Base-by-base conservation (phyloP, 2,888 invertebrate genomes). In the Brenthis daphne region DNA sequence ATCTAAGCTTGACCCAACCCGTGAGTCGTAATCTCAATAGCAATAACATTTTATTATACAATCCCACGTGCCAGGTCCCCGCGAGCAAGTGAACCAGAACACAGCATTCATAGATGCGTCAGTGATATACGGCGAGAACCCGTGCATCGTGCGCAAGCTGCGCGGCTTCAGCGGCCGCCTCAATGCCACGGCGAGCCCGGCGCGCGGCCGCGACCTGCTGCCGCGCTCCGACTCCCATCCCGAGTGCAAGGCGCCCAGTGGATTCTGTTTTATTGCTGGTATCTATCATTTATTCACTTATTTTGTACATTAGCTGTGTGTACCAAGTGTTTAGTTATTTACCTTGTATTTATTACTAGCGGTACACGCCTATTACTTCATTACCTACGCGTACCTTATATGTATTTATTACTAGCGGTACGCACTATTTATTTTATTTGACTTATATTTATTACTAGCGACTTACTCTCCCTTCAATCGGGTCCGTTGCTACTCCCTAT, bases 31-130 rank as follows among this genome's bases (percentile, higher is more conserved):
- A 24, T 24, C 24, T 24, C 24, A 24, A 24, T 24, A 3, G 24
- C 24, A 24, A 24, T 24, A 24, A 60, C 13, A 20, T 20, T 20
- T 20, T 20, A 20, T 20, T 48, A 20, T 20, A 55, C 20, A 55
- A 6, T 20, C 3, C 33, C 51, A 20, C 16, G 24, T 24, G 16
- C 6, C 79, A 94, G 96, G 98, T 12, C 96, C 98, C 0, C 94
- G 99, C 69, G 98, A 98, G 79, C 98, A 98, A 91, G 96, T 98
- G 16, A 99, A 99, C 85, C 97, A 98, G 83, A 98, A 98, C 82
- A 97, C 98, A 0, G 97, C 97, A 0, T 99, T 96, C 87, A 91
- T 99, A 65, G 98, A 98, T 80, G 96, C 93, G 0, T 98, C 98
- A 0, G 96, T 96, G 73, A 92, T 99, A 33, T 99, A 99, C 81